Evolutionary conservation across 2,113 vertebrate species (phyloP), one percentile per base, ranked within the genome.

Genomic region (Phrynosoma platyrhinos): DNA sequence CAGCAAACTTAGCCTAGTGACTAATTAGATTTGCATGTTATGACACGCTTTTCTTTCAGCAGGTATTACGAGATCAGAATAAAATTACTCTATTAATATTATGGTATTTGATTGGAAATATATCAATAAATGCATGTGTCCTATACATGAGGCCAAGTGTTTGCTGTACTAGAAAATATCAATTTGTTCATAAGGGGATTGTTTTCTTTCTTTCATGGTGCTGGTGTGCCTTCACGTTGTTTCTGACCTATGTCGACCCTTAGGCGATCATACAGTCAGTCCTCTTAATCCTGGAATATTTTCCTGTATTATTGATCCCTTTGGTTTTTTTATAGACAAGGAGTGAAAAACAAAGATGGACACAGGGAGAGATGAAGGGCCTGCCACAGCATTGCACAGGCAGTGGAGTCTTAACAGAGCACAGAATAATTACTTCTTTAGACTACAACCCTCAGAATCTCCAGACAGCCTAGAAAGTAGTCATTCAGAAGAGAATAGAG

Each of bases 101-200:
- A 52, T 9, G 12, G n/a, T 84, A 10, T 53, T 74, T 30, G 13
- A 13, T 18, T 62, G 14, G 32, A 64, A 77, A 85, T 42, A 18
- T 76, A 55, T 55, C 53, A 55, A 12, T 55, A 55, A 2, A 62
- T 47, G 9, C 12, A 66, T 79, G 20, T 52, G 53, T 6, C 55
- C 75, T 0, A 0, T 0, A 1, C 0, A 0, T 69, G 58, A 83
- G n/a, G 2, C 0, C 36, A 68, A 66, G n/a, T 13, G 36, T 36
- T 36, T 36, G 36, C 36, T 36, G 36, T 36, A 36, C 36, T 36
- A 36, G 36, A 36, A 36, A 36, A 81, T 84, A 14, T 25, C 1
- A 36, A 79, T 72, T 86, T 32, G 79, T 78, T 72, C 18, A 79
- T 81, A 0, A 5, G 18, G 20, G 30, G 36, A 36, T 36, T 36